phyloP scores from a whole-genome alignment of 2,113 vertebrate species.

The Muntiacus muntjak region DNA sequence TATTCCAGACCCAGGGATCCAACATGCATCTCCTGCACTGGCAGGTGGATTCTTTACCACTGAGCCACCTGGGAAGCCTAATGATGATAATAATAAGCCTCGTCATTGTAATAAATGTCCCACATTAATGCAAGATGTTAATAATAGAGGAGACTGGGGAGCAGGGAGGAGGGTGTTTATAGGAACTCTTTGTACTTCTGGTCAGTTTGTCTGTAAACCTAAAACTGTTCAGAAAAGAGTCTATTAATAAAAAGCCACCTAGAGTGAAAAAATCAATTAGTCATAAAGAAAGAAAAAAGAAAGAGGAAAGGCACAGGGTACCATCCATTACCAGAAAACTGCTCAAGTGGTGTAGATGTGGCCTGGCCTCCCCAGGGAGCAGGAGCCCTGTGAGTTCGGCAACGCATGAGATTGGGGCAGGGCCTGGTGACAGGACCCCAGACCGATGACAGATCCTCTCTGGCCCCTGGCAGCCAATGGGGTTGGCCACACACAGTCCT shows the following conservation, averaged over 20 bases:
- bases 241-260: neutral
- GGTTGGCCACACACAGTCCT: neutral
- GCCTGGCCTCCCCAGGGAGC: neutral
- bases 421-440: neutral
- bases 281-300: neutral
- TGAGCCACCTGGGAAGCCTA: neutral
- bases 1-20: neutral
- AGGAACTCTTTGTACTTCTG: neutral
- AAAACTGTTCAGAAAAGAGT: neutral
- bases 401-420: rapidly evolving
- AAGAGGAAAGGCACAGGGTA: neutral
- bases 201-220: neutral
- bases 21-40: neutral
- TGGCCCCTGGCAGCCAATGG: neutral
- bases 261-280: neutral
- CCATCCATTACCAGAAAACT: neutral
- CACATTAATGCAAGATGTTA: neutral
- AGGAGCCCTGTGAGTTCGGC: too few relatives aligned
- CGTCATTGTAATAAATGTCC: neutral
- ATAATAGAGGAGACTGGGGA: neutral
- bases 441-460: neutral
- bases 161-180: neutral
- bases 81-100: neutral
- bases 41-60: neutral
- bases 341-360: neutral